Evolutionary conservation across 2,113 vertebrate species (phyloP).

Genomic region (Syngnathus scovelli): DNA sequence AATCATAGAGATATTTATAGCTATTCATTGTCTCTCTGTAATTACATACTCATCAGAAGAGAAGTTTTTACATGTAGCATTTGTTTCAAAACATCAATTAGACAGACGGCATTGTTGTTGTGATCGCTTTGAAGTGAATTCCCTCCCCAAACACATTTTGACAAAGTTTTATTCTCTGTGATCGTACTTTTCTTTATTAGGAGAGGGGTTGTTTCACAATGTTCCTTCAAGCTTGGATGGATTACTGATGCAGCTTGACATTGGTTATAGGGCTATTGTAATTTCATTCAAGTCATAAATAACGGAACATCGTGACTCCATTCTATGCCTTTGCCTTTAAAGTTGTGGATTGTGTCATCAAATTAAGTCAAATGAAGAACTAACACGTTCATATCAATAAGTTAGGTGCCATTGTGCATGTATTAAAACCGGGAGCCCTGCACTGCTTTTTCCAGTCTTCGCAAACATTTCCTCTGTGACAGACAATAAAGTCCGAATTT

Average conservation of each 20-base stretch:
- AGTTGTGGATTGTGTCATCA: slow-evolving; percentile 7
- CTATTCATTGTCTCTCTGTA: slow-evolving; percentile 59
- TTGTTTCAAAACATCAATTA: slow-evolving; percentile 63
- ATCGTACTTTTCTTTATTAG: slow-evolving; percentile 41
- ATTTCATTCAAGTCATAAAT: not conserved
- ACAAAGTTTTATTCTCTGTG: slow-evolving; percentile 51
- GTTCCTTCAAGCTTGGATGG: slow-evolving; percentile 8
- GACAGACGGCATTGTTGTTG: slow-evolving; percentile 61
- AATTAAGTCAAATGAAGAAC: not conserved
- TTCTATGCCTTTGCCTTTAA: slow-evolving; percentile 11
- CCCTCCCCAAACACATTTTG: slow-evolving; percentile 50
- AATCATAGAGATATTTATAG: slow-evolving; percentile 70
- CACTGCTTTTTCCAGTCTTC: slow-evolving; percentile 42
- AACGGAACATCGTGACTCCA: slow-evolving; percentile 1
- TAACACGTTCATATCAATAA: slow-evolving; percentile 20
- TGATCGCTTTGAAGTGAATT: slow-evolving; percentile 63
- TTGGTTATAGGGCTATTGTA: not conserved
- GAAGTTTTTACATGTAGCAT: slow-evolving; percentile 63
- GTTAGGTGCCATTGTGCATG: slow-evolving; percentile 19
- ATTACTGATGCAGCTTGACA: slow-evolving; percentile 12
- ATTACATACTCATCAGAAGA: slow-evolving; percentile 65
- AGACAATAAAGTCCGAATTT: slow-evolving; percentile 79
- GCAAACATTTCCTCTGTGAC: slow-evolving; percentile 72
- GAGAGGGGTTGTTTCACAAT: slow-evolving; percentile 23
- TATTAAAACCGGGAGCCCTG: slow-evolving; percentile 46